phyloP scores from a whole-genome alignment of 2,797 vertebrate species.

The Esox lucius region DNA sequence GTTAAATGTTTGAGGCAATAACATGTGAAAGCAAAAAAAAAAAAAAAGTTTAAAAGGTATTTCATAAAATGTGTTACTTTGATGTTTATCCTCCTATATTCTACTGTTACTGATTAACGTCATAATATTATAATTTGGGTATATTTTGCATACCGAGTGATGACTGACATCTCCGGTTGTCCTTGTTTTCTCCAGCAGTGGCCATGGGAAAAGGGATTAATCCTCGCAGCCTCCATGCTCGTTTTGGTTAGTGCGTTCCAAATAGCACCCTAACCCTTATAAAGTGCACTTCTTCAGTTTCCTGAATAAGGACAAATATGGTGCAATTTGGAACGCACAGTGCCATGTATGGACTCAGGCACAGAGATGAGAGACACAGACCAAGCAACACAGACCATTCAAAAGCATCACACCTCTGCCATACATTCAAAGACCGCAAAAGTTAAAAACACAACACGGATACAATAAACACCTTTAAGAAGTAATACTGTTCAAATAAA shows the following conservation, averaged over 20 bases:
- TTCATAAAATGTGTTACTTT: not conserved
- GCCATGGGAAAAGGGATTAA: not conserved
- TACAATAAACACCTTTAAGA: not conserved
- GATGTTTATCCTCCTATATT: not conserved
- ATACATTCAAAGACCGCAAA: not conserved
- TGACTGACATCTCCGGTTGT: not conserved
- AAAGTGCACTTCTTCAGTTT: not conserved
- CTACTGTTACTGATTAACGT: not conserved
- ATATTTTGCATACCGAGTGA: not conserved
- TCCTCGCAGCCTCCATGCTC: not conserved
- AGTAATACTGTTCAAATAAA: conserved; percentile 21
- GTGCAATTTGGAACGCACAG: not conserved
- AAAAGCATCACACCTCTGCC: not conserved
- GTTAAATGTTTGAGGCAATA: not conserved
- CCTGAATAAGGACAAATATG: not conserved
- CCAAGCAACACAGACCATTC: not conserved
- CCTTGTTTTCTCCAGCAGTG: not conserved
- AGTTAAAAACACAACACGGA: not conserved
- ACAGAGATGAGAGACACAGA: not conserved
- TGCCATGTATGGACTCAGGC: not conserved
- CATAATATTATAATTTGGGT: not conserved
- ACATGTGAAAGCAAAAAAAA: not conserved
- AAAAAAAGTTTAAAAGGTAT: not conserved
- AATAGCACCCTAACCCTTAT: not conserved
- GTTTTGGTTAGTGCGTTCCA: not conserved